Evolutionary conservation across 2,888 invertebrate genomes (phyloP), one percentile per base, ranked within the genome.

Genomic region (Pimpla rufipes): DNA sequence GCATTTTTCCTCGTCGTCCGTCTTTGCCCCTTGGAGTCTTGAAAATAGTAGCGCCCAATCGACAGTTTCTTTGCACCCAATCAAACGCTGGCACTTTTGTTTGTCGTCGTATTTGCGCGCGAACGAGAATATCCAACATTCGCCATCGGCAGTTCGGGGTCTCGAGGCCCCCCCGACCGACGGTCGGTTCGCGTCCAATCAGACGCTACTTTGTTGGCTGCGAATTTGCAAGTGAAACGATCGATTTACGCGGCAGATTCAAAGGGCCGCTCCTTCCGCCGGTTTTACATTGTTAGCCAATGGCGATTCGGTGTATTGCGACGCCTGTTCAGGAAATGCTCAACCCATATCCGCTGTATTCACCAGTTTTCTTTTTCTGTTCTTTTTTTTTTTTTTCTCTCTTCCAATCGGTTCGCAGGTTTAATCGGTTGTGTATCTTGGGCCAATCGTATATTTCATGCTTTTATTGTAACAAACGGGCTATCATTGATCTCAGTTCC

Each of bases 241-340:
- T 10, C 13, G 7, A 11, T 23, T 55, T 23, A 55, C 11, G 11
- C 13, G 11, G 23, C 10, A 11, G 55, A 23, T 37, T 59, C n/a
- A 45, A 66, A 45, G 21, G 45, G 45, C 42, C 45, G 23, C 66
- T 23, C 42, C 42, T 66, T n/a, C 2, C 5, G 29, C 10, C 13
- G 42, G 23, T 0, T 37, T 37, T 59, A 1, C 59, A 67, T 73
- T 79, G 47, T 47, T 57, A n/a, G 35, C 45, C 21, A 59, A n/a
- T 35, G 57, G n/a, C n/a, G n/a, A 35, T 59, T 59, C 29, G 47
- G 8, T n/a, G n/a, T 21, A 35, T 47, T 29, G 21, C 11, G 37
- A 73, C n/a, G 64, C 40, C 35, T 10, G 37, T 66, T 57, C 79
- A 77, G 85, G 86, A 86, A 85, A 79, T 76, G 71, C 81, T 55